phyloP scores from a whole-genome alignment of 2,888 invertebrate species.

The Hermaeophaga mercurialis region DNA sequence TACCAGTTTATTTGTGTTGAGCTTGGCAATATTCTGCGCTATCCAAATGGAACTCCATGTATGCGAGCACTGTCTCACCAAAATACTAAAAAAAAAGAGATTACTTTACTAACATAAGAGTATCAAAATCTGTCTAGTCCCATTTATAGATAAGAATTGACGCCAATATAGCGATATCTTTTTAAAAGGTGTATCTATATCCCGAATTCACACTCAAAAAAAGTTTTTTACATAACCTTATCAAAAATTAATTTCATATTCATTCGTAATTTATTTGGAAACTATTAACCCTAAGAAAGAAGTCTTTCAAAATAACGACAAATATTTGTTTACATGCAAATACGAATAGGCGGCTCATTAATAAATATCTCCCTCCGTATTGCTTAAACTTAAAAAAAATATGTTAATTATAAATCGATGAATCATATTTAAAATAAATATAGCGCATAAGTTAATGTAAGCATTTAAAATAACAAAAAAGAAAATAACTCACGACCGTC shows the following conservation, averaged over 20 bases:
- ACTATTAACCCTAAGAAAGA: too few relatives aligned
- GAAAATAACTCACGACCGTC: conserved; percentile 2
- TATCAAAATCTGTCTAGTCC: not conserved
- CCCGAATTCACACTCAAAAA: too few relatives aligned
- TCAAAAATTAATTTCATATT: too few relatives aligned
- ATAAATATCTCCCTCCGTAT: not conserved
- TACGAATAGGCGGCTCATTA: not conserved
- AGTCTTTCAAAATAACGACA: too few relatives aligned
- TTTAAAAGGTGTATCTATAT: too few relatives aligned
- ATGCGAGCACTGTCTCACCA: conserved; percentile 88
- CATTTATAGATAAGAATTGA: conserved; percentile 6
- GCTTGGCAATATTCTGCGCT: conserved; percentile 99
- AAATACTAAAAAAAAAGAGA: conserved; percentile 70
- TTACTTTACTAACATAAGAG: conserved; percentile 12
- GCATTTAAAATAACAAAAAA: conserved; percentile 4
- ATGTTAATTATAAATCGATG: not conserved
- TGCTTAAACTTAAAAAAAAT: not conserved
- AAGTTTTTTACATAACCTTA: too few relatives aligned
- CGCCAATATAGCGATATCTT: conserved; percentile 7
- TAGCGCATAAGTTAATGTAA: too few relatives aligned
- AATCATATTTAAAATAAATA: not conserved
- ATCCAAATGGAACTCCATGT: conserved; percentile 98
- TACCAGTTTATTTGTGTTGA: conserved; percentile 86
- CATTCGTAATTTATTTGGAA: too few relatives aligned
- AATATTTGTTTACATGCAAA: too few relatives aligned